Conservation (phyloP, 2,888 invertebrate species). For the Napeogenes sylphis region DNA sequence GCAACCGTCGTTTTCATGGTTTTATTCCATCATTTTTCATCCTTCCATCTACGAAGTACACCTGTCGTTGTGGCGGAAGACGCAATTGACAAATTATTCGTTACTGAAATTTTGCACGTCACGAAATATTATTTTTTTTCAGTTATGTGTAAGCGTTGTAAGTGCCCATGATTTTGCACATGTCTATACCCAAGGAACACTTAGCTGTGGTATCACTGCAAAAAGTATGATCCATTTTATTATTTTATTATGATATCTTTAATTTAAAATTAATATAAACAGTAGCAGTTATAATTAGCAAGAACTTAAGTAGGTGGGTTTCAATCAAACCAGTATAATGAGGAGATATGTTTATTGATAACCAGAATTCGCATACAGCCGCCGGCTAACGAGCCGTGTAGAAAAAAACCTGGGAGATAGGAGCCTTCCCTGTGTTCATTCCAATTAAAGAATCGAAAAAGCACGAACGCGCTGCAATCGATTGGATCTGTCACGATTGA, state of each 20-base stretch:
- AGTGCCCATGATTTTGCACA: too few relatives aligned
- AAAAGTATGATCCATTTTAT: too few relatives aligned
- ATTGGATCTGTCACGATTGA: constrained; percentile 44
- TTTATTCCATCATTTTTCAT: constrained; percentile 47
- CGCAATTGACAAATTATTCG: background rate
- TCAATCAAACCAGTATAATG: constrained; percentile 38
- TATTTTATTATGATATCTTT: too few relatives aligned
- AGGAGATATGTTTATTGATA: constrained; percentile 53
- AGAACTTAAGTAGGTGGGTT: too few relatives aligned
- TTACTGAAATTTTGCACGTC: background rate
- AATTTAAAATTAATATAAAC: too few relatives aligned
- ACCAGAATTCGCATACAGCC: constrained; percentile 40
- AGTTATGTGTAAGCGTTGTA: too few relatives aligned
- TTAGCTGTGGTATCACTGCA: too few relatives aligned
- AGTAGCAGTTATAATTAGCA: too few relatives aligned
- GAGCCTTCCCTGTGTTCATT: constrained; percentile 41
- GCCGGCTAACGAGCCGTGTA: constrained; percentile 51
- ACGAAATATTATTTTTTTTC: background rate
- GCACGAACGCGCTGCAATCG: constrained; percentile 59
- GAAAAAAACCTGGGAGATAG: constrained; percentile 24
- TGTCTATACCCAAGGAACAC: too few relatives aligned
- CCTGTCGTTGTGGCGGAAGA: constrained; percentile 42
- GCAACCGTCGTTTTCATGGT: background rate
- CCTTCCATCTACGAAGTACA: constrained; percentile 44
- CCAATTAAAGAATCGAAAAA: constrained; percentile 64